These are phyloP conservation scores for Lepilemur septentrionalis DNA, from an alignment of 2,797 vertebrate genomes.

Conservation along the genomic window DNA sequence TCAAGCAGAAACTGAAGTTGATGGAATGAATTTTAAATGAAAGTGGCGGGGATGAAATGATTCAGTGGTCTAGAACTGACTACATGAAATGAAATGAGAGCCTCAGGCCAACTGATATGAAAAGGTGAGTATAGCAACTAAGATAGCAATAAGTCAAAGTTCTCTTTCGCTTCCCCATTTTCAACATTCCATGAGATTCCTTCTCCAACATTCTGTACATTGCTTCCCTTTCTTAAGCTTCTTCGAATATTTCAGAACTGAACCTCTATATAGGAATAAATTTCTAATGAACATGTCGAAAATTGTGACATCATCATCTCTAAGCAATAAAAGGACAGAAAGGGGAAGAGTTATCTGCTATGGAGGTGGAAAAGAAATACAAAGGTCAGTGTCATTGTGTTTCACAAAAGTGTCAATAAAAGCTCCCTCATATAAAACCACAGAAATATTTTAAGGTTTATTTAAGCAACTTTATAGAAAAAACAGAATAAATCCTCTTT, in stretches of 20 bases:
- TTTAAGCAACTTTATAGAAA: background rate
- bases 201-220: background rate
- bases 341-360: background rate
- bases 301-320: background rate
- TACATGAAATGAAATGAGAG: background rate
- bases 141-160: background rate
- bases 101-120: background rate
- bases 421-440: background rate
- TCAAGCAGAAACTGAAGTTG: background rate
- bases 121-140: background rate
- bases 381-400: background rate
- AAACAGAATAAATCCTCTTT: background rate
- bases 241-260: background rate
- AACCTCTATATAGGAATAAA: conserved; percentile 5
- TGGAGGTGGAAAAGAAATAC: background rate
- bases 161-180: background rate
- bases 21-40: background rate
- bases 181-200: background rate
- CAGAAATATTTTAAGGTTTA: background rate
- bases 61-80: background rate
- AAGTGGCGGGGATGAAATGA: background rate
- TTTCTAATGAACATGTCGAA: background rate
- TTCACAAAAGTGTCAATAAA: conserved; percentile 15
- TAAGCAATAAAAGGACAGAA: background rate
- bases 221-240: conserved; percentile 14